Conservation (phyloP, 1,140 invertebrate species). For the Ips typographus region DNA sequence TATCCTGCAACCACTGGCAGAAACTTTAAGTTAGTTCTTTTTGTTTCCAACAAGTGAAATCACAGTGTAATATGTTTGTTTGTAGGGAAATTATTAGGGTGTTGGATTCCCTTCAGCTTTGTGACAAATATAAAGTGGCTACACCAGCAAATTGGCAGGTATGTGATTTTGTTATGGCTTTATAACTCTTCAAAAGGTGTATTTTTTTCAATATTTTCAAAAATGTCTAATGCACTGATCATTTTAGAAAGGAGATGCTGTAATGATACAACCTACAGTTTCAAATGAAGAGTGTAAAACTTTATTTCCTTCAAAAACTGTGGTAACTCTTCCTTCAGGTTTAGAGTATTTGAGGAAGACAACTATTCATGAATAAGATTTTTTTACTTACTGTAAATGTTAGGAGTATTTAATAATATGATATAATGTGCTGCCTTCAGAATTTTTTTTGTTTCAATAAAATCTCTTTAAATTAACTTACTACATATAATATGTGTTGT, state of each 20-base stretch:
- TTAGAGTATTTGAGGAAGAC: constrained; percentile 77
- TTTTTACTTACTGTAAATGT: too few species aligned
- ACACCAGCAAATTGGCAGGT: constrained; percentile 89
- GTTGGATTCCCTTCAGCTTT: constrained; percentile 86
- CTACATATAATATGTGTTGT: too few species aligned
- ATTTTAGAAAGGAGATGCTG: constrained; percentile 71
- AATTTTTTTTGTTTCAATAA: too few species aligned
- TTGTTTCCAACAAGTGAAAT: not conserved
- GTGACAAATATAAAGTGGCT: constrained; percentile 71
- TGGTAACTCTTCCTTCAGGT: constrained; percentile 75
- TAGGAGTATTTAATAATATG: too few species aligned
- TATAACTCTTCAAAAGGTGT: constrained; percentile 1
- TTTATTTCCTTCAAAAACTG: constrained; percentile 67
- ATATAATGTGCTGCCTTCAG: too few species aligned
- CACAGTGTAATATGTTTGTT: constrained; percentile 37
- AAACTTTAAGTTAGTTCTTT: constrained; percentile 80
- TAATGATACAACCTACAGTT: constrained; percentile 80
- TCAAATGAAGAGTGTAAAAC: constrained; percentile 68
- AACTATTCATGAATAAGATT: constrained; percentile 5
- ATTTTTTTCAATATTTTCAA: constrained; percentile 11
- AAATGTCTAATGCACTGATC: constrained; percentile 2
- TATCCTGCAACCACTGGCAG: constrained; percentile 91
- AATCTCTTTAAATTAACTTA: too few species aligned
- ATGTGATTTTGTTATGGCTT: constrained; percentile 46
- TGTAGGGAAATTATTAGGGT: constrained; percentile 85